Conservation (phyloP, 1,140 invertebrate species). For the Drosophila sulfurigaster region DNA sequence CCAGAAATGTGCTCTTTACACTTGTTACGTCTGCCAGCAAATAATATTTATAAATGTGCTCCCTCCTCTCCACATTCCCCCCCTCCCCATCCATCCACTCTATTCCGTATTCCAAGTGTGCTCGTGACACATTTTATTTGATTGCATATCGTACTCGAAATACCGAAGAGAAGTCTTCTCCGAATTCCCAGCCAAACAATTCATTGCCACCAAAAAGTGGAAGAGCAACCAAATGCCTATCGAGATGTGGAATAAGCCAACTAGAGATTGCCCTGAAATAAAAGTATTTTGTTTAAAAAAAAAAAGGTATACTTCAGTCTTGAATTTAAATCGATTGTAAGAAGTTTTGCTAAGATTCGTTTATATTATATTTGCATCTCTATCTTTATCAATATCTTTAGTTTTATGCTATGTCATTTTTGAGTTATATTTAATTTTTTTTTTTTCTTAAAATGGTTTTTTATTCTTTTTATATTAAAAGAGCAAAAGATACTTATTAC, state of each 20-base stretch:
- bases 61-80: not conserved
- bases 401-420: too few relatives aligned
- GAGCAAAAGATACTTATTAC: too few relatives aligned
- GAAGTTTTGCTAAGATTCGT: too few relatives aligned
- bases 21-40: constrained; percentile 42
- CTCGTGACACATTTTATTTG: constrained; percentile 76
- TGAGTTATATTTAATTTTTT: too few relatives aligned
- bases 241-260: not conserved
- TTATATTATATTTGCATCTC: too few relatives aligned
- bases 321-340: too few relatives aligned
- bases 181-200: constrained; percentile 52
- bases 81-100: not conserved
- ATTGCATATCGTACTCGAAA: constrained; percentile 52
- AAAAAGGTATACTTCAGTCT: too few relatives aligned
- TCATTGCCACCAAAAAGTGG: constrained; percentile 8
- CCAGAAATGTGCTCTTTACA: constrained; percentile 30
- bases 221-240: constrained; percentile 1
- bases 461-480: too few relatives aligned
- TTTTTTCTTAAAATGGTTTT: too few relatives aligned
- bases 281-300: not conserved
- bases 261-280: not conserved
- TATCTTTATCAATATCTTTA: too few relatives aligned
- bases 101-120: constrained; percentile 17
- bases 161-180: constrained; percentile 14
- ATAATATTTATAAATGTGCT: constrained; percentile 46